Evolutionary conservation across 1,140 invertebrate genomes (phyloP).

Genomic region (Bombus pyrosoma): DNA sequence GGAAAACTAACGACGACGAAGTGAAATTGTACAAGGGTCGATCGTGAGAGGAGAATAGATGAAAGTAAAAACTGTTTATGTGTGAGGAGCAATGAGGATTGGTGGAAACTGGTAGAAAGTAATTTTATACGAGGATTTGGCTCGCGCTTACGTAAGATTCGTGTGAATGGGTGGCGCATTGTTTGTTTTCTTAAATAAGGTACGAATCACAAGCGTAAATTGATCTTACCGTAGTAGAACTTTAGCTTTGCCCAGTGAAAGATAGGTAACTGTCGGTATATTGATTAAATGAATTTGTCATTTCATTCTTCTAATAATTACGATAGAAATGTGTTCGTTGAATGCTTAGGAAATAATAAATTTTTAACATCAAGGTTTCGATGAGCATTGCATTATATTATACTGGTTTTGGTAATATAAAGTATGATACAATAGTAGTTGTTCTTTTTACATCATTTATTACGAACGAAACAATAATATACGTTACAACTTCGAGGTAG

Average conservation of each 20-base stretch:
- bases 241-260: background rate
- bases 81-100: background rate
- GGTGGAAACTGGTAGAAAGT: conserved; percentile 35
- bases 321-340: too few species aligned
- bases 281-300: background rate
- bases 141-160: background rate
- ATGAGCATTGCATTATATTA: background rate
- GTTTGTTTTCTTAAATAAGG: background rate
- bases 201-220: background rate
- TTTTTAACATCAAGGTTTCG: too few species aligned
- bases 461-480: conserved; percentile 26
- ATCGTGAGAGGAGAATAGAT: conserved; percentile 52
- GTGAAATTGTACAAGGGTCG: conserved; percentile 29
- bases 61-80: conserved; percentile 37
- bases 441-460: conserved; percentile 36
- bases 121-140: background rate
- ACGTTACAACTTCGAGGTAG: conserved; percentile 39
- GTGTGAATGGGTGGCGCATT: background rate
- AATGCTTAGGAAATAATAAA: too few species aligned
- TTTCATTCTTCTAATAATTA: background rate
- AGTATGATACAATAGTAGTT: background rate
- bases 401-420: background rate
- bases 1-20: background rate
- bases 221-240: background rate
- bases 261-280: background rate